Conservation (phyloP, 2,113 vertebrate species). For the Tetrax tetrax region DNA sequence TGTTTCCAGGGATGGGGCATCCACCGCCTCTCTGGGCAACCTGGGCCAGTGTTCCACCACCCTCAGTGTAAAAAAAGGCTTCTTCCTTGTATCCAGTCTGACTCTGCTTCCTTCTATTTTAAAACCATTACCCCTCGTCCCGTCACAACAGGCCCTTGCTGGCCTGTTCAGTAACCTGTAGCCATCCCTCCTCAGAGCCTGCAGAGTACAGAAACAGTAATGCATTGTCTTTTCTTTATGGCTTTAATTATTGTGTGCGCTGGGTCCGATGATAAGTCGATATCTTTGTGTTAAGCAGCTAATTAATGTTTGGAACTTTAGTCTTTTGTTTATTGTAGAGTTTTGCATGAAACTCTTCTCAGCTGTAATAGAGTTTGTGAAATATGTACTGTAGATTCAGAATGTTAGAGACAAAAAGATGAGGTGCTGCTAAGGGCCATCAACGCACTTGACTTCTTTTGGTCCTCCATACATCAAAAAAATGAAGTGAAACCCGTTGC, state of each 20-base stretch:
- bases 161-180: neutral
- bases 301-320: conserved; percentile 69
- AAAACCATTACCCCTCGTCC: too few species aligned
- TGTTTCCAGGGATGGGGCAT: too few species aligned
- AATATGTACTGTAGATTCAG: conserved; percentile 51
- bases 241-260: conserved; percentile 47
- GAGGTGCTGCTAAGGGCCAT: conserved; percentile 52
- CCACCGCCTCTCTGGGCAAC: too few species aligned
- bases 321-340: conserved; percentile 48
- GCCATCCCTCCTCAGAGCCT: neutral
- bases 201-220: neutral
- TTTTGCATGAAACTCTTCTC: conserved; percentile 11
- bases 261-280: neutral
- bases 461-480: conserved; percentile 62
- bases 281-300: conserved; percentile 66
- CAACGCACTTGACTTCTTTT: conserved; percentile 32
- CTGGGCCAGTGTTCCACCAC: too few species aligned
- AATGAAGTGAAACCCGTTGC: conserved; percentile 47
- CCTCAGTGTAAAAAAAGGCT: too few species aligned
- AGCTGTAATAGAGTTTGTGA: conserved; percentile 33
- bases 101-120: too few species aligned
- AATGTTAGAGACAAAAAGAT: conserved; percentile 46
- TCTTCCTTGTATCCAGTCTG: too few species aligned
- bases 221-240: conserved; percentile 38
- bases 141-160: neutral